Evolutionary conservation across 2,888 invertebrate genomes (phyloP).

Genomic region (Pollenia angustigena): DNA sequence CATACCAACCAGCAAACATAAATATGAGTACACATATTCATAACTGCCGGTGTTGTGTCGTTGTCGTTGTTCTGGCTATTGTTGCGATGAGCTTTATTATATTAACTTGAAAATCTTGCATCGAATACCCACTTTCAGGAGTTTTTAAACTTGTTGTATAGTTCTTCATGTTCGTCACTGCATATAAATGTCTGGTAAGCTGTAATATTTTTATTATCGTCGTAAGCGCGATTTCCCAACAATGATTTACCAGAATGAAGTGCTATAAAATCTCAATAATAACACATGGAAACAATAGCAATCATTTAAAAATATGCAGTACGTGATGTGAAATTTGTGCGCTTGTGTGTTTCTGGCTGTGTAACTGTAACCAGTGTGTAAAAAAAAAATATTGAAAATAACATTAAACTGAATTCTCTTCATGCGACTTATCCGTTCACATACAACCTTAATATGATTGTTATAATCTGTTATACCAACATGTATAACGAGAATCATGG

Average conservation of each 20-base stretch:
- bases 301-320: conserved; percentile 57
- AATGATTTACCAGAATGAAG: conserved; percentile 63
- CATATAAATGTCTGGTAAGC: conserved; percentile 42
- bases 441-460: conserved; percentile 54
- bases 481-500: conserved; percentile 53
- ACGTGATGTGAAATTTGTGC: conserved; percentile 59
- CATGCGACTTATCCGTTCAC: conserved; percentile 26
- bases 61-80: conserved; percentile 17
- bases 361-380: background rate
- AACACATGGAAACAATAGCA: conserved; percentile 65
- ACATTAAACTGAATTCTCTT: conserved; percentile 56
- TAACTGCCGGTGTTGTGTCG: conserved; percentile 25
- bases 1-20: background rate
- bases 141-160: conserved; percentile 47
- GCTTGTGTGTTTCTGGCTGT: background rate
- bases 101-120: conserved; percentile 64
- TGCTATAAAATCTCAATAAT: conserved; percentile 65
- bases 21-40: background rate
- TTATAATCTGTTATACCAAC: conserved; percentile 62
- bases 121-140: conserved; percentile 40
- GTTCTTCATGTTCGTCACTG: conserved; percentile 36
- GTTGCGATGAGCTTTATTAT: conserved; percentile 59
- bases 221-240: conserved; percentile 56
- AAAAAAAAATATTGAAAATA: conserved; percentile 31
- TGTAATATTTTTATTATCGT: conserved; percentile 50